phyloP scores from a whole-genome alignment of 2,113 vertebrate genomes.

The Albula goreensis region DNA sequence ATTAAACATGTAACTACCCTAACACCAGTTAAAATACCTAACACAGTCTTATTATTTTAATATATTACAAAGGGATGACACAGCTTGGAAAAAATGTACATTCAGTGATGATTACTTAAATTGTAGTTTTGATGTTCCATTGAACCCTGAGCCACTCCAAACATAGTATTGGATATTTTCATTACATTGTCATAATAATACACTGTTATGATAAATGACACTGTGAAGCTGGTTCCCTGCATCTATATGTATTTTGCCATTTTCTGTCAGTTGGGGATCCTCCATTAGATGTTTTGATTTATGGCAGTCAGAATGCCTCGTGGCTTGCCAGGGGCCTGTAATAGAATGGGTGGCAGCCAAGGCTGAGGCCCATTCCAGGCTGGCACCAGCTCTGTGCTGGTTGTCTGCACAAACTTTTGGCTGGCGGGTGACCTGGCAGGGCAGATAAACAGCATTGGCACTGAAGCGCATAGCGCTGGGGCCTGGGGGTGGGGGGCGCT shows the following conservation, averaged over 20 bases:
- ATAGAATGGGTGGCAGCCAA: conserved; percentile 76
- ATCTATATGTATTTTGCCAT: conserved; percentile 46
- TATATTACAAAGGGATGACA: neutral
- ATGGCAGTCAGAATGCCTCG: conserved; percentile 63
- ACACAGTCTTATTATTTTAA: neutral
- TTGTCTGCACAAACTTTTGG: conserved; percentile 69
- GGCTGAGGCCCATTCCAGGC: conserved; percentile 77
- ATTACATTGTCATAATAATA: neutral
- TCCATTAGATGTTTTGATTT: conserved; percentile 71
- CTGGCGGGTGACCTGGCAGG: conserved; percentile 66
- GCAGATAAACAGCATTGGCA: conserved; percentile 63
- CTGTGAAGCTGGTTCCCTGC: neutral
- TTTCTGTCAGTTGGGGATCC: conserved; percentile 24
- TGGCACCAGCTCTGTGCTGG: conserved; percentile 68
- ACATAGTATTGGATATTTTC: neutral
- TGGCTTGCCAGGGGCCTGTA: conserved; percentile 77
- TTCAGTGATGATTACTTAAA: neutral
- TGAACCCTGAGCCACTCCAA: neutral
- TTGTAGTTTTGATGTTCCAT: neutral
- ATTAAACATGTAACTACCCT: neutral
- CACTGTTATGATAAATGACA: neutral
- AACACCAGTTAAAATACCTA: neutral
- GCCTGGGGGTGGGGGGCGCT: neutral
- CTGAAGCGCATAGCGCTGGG: conserved; percentile 32
- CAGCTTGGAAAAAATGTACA: neutral